Base-by-base conservation (phyloP, 2,888 invertebrate species). In the Agrotis clavis region DNA sequence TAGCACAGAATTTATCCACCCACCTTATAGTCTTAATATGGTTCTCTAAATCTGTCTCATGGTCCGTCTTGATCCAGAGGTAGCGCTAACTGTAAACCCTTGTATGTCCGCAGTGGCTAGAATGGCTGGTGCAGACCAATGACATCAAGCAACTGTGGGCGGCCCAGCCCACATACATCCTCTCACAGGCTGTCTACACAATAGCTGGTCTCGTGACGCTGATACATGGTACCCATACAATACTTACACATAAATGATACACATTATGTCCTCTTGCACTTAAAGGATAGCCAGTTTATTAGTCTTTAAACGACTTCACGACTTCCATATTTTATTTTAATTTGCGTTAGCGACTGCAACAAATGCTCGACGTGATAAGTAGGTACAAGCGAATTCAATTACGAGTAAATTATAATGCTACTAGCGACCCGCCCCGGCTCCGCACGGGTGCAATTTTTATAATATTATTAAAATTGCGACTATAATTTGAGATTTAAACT, bases 111-210 rank as follows among this genome's bases (percentile, higher is more conserved):
- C 90, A 97, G 97, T 95, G 96, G 91, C 89, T 91, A 86, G 96
- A 97, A 84, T 98, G 98, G 98, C 94, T 97, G 71, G 93, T 98
- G 7, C 92, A 94, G 67, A 92, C 96, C 21, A 95, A 97, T 66
- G 96, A 97, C 84, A 90, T 97, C 5, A 85, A 90, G 30, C 94
- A 96, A 62, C 91, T 97, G 68, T 97, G 97, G 97, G 94, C 95
- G 79, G 96, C 97, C 19, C 97, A 98, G 92, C 97, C 98, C 21
- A 97, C 97, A 2, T 97, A 97, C 89, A 82, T 98, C 63, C 92
- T 97, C 64, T 96, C 97, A 11, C 98, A 98, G 88, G 90, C 96
- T 9, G 94, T 97, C 0, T 97, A 96, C 90, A 86, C 97, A 54
- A 84, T 97, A 9, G 97, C 97, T 9, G 97, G 97, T 14, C 60